These are phyloP conservation scores for Drosophila truncata DNA, from an alignment of 1,140 invertebrate species.

Conservation along the genomic window DNA sequence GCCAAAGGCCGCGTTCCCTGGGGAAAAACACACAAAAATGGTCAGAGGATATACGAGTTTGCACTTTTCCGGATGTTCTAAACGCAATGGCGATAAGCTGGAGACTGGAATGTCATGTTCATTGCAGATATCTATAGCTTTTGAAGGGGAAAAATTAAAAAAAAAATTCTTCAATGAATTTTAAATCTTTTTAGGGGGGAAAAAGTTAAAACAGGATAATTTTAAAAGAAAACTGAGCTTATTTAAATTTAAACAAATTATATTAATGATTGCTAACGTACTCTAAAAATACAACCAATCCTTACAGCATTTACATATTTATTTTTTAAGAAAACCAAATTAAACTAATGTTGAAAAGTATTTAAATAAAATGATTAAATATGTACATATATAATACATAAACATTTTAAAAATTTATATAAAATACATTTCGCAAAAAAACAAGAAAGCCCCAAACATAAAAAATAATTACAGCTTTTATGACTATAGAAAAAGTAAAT, in stretches of 20 bases:
- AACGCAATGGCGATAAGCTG: constrained; percentile 14
- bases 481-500: not conserved
- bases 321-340: not conserved
- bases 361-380: not conserved
- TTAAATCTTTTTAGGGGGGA: not conserved
- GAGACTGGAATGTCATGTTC: not conserved
- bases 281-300: not conserved
- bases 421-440: too few species aligned
- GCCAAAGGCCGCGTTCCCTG: constrained; percentile 34
- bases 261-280: not conserved
- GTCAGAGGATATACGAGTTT: constrained; percentile 30
- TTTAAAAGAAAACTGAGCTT: too few species aligned
- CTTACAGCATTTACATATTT: not conserved
- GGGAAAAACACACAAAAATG: constrained; percentile 14
- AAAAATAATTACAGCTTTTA: not conserved
- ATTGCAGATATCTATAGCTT: not conserved
- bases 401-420: not conserved
- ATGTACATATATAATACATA: not conserved
- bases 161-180: not conserved
- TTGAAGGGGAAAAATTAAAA: not conserved
- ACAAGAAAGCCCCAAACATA: too few species aligned
- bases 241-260: not conserved
- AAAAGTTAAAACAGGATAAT: not conserved
- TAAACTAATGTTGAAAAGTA: not conserved
- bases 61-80: constrained; percentile 16